Conservation (phyloP, 92 coral and sea anemone species). For the Paragorgia papillata region DNA sequence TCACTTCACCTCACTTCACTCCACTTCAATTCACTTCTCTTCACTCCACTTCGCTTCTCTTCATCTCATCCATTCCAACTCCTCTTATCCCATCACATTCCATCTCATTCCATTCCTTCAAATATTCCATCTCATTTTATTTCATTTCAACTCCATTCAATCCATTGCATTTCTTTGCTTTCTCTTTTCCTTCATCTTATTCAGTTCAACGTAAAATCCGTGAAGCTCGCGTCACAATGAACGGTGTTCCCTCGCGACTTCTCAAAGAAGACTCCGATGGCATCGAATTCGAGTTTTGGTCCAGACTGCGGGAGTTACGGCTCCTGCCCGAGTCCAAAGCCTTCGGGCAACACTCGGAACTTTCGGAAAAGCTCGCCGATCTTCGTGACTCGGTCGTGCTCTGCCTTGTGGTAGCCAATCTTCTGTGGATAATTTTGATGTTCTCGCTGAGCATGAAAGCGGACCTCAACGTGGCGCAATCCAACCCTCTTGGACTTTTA, state of each 20-base stretch:
- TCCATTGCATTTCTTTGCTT: background rate
- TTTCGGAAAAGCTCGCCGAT: slow-evolving; percentile 86
- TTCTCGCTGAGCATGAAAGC: slow-evolving; percentile 49
- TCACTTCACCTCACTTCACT: too few relatives aligned
- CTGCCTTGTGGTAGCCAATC: slow-evolving; percentile 66
- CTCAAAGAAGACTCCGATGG: slow-evolving; percentile 70
- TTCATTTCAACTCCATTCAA: too few relatives aligned
- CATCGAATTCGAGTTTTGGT: slow-evolving; percentile 77
- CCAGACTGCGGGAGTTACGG: slow-evolving; percentile 73
- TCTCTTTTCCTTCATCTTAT: background rate
- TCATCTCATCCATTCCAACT: too few relatives aligned
- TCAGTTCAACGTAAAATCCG: slow-evolving; percentile 87
- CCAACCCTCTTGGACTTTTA: slow-evolving; percentile 76
- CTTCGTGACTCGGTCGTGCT: slow-evolving; percentile 71
- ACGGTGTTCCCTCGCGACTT: slow-evolving; percentile 49
- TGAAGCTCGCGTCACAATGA: slow-evolving; percentile 68
- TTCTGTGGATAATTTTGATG: slow-evolving; percentile 79
- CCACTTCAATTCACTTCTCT: too few relatives aligned
- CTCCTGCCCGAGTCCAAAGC: slow-evolving; percentile 90
- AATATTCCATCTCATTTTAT: too few relatives aligned
- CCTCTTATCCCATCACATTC: too few relatives aligned
- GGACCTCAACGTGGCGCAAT: slow-evolving; percentile 58
- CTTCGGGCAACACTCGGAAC: slow-evolving; percentile 86
- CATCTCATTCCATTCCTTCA: too few relatives aligned
- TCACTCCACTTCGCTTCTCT: too few relatives aligned